Conservation (phyloP, 2,113 vertebrate genomes). For the Pterocles gutturalis region DNA sequence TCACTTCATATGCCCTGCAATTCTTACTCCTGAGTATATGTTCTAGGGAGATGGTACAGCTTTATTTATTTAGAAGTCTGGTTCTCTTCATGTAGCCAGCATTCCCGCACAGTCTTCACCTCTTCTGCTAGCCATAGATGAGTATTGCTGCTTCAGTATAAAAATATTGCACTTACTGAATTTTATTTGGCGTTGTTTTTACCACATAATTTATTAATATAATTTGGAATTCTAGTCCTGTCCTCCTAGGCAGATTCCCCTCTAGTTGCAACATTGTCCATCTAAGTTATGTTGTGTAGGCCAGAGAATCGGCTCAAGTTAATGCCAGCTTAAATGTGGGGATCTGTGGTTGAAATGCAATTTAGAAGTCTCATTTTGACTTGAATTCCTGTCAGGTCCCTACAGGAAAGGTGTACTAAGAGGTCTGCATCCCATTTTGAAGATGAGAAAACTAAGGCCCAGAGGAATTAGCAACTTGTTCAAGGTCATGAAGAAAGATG, state of each 20-base stretch:
- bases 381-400: background rate
- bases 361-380: background rate
- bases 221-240: background rate
- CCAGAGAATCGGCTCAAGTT: background rate
- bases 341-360: background rate
- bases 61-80: constrained; percentile 12
- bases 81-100: background rate
- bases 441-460: background rate
- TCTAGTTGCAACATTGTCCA: background rate
- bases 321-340: background rate
- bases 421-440: background rate
- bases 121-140: background rate
- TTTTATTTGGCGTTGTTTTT: background rate
- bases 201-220: background rate
- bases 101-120: background rate
- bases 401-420: background rate
- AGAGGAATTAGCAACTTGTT: background rate
- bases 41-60: background rate
- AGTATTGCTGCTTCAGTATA: background rate
- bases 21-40: background rate
- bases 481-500: background rate
- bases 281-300: background rate
- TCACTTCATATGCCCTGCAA: background rate
- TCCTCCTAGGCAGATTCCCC: background rate
- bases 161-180: background rate